Percentiles rank a stretch among this genome's conserved stretches.
phyloP scores from a whole-genome alignment of 2,797 vertebrate genomes.

The Hapalemur alaotrensis region DNA sequence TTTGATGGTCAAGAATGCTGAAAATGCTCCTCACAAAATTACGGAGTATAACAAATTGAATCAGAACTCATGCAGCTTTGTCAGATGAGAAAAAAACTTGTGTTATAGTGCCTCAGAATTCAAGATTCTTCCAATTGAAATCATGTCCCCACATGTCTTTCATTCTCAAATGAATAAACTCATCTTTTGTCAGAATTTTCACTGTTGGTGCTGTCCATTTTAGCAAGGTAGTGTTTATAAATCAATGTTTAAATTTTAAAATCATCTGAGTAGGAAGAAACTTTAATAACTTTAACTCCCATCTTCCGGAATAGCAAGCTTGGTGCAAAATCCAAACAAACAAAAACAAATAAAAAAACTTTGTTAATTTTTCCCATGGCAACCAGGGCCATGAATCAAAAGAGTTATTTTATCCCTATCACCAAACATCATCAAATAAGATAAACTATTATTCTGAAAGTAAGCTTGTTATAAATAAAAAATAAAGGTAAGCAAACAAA shows the following conservation, averaged over 20 bases:
- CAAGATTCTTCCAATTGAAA: conserved; percentile 19
- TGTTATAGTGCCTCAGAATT: neutral
- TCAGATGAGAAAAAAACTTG: neutral
- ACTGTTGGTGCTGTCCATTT: neutral
- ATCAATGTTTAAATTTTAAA: neutral
- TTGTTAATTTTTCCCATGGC: neutral
- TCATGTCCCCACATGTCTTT: neutral
- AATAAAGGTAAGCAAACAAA: neutral
- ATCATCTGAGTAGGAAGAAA: neutral
- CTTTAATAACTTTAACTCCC: neutral
- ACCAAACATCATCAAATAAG: neutral
- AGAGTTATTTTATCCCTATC: neutral
- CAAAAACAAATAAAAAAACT: neutral
- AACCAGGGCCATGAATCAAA: neutral
- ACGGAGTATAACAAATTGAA: neutral
- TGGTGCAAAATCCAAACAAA: neutral
- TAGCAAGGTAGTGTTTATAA: neutral
- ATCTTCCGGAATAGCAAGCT: neutral
- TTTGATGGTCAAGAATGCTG: neutral
- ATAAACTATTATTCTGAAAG: neutral
- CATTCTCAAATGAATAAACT: conserved; percentile 23
- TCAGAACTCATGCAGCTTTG: neutral
- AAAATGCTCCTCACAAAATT: conserved; percentile 7
- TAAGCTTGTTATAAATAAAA: neutral
- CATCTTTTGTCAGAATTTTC: neutral